A percentile compares a stretch with the other conserved stretches of the same genome.
phyloP scores from a whole-genome alignment of 2,888 invertebrate genomes.

The Apotomis capreana region DNA sequence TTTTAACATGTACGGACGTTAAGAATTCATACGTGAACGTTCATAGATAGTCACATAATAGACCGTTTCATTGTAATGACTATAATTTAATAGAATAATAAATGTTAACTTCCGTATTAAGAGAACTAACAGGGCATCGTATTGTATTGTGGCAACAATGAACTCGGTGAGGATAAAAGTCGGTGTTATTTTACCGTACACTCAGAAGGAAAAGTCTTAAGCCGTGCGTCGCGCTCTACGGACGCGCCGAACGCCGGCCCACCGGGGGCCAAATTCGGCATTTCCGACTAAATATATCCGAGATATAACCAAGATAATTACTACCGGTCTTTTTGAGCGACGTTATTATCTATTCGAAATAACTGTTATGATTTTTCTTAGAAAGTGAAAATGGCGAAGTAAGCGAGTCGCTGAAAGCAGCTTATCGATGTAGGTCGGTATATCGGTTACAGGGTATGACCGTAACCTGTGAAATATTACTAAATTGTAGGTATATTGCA shows the following conservation, averaged over 20 bases:
- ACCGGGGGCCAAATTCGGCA: neutral
- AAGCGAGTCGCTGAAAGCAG: too few relatives aligned
- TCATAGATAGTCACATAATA: slow-evolving; percentile 38
- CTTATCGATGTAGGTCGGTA: too few relatives aligned
- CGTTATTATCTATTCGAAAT: too few relatives aligned
- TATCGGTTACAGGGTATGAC: too few relatives aligned
- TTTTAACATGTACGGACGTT: slow-evolving; percentile 15
- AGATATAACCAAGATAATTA: too few relatives aligned
- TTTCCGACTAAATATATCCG: too few relatives aligned
- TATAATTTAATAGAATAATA: slow-evolving; percentile 76
- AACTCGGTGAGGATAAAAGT: slow-evolving; percentile 66
- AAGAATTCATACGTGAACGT: slow-evolving; percentile 26
- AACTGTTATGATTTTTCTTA: too few relatives aligned
- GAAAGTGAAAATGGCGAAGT: too few relatives aligned
- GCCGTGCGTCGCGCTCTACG: neutral
- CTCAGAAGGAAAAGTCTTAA: slow-evolving; percentile 59
- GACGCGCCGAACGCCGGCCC: neutral
- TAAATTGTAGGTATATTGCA: too few relatives aligned
- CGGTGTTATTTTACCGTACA: slow-evolving; percentile 75
- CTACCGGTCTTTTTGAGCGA: too few relatives aligned
- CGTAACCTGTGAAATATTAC: too few relatives aligned
- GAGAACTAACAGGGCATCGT: slow-evolving; percentile 71
- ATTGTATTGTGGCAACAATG: slow-evolving; percentile 75
- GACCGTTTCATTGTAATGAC: slow-evolving; percentile 53
- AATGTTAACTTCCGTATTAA: slow-evolving; percentile 81